These are phyloP conservation scores for Drosophila trapezifrons DNA, from an alignment of 1,140 invertebrate species.

Conservation along the genomic window DNA sequence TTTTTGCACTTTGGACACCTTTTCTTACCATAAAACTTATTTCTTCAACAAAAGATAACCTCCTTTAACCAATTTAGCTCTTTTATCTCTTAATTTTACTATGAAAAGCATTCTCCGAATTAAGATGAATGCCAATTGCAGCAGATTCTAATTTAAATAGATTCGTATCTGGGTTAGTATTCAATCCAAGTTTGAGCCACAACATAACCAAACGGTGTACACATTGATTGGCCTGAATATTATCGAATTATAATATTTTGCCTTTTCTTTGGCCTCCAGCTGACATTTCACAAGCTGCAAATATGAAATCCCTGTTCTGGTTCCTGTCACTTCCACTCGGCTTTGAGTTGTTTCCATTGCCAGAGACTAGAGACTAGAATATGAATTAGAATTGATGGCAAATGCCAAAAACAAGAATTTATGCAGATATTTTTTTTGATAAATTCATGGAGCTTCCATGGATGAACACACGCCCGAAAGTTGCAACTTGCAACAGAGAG, in stretches of 20 bases:
- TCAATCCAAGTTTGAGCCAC: background rate
- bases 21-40: background rate
- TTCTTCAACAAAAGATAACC: too few relatives aligned
- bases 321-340: constrained; percentile 27
- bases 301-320: constrained; percentile 25
- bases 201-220: background rate
- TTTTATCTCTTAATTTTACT: background rate
- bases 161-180: background rate
- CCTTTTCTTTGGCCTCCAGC: background rate
- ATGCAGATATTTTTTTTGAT: constrained; percentile 57
- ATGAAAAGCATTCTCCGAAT: background rate
- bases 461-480: constrained; percentile 2
- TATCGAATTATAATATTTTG: constrained; percentile 3
- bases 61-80: background rate
- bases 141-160: background rate
- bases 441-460: constrained; percentile 38
- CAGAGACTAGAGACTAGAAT: constrained; percentile 16
- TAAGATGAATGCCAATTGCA: background rate
- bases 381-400: constrained; percentile 55
- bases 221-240: background rate
- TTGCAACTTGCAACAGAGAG: constrained; percentile 5
- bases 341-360: constrained; percentile 7
- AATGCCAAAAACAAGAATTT: constrained; percentile 40
- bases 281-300: constrained; percentile 17
- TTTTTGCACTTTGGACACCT: background rate